Percentiles rank a stretch among this genome's conserved stretches.
Conservation (phyloP, 2,113 vertebrate genomes). For the Poeciliopsis turrubarensis region DNA sequence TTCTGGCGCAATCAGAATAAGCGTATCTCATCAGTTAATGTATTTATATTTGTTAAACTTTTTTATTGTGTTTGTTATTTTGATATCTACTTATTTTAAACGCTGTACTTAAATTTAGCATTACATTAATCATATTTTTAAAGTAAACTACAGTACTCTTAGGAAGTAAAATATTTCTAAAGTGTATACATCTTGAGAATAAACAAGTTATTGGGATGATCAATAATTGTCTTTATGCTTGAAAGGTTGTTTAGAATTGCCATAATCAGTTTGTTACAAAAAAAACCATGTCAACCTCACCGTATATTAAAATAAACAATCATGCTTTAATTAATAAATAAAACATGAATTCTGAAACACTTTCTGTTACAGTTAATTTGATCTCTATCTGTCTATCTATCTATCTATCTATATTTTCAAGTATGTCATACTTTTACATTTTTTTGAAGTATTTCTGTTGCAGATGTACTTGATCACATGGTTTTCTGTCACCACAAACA, state of each 20-base stretch:
- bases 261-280: not conserved
- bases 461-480: not conserved
- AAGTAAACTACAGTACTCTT: not conserved
- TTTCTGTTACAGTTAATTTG: not conserved
- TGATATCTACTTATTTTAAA: not conserved
- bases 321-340: no score
- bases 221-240: not conserved
- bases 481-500: not conserved
- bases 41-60: not conserved
- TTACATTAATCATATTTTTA: not conserved
- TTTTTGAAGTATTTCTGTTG: not conserved
- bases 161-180: no score
- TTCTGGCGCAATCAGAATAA: not conserved
- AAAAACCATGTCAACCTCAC: not conserved
- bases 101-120: not conserved
- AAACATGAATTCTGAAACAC: no score
- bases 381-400: no score
- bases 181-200: not conserved
- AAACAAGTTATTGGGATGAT: not conserved
- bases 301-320: not conserved
- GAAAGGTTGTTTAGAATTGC: not conserved
- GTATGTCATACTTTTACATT: no score
- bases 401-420: no score
- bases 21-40: not conserved
- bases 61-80: no score